Conservation (phyloP, 37 sponge, comb jelly and placozoan genomes). For the Aphrocallistes beatrix region DNA sequence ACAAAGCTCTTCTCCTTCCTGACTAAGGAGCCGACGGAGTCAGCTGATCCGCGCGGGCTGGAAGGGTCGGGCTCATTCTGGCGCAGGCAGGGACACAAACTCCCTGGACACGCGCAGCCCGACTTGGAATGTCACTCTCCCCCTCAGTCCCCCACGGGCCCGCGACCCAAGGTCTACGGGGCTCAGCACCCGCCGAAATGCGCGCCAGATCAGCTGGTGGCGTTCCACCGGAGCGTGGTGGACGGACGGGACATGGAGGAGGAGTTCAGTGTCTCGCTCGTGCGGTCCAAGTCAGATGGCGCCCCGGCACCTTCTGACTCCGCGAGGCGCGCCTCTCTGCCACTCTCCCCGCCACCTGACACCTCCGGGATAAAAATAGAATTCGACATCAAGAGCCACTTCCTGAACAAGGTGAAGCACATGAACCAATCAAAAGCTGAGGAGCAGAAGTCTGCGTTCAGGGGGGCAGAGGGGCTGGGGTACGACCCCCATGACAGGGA, state of each 20-base stretch:
- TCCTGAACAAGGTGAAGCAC: constrained; percentile 9
- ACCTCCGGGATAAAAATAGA: neutral
- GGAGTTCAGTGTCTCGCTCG: neutral
- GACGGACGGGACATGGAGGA: neutral
- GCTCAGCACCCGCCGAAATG: constrained; percentile 5
- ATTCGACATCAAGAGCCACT: neutral
- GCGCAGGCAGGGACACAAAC: neutral
- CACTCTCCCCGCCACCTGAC: neutral
- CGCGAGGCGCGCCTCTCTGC: neutral
- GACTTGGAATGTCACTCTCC: neutral
- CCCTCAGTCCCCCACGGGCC: neutral
- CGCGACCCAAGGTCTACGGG: neutral
- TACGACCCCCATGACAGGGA: constrained; percentile 57
- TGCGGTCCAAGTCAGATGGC: neutral
- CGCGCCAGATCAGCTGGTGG: neutral
- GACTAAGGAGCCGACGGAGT: neutral
- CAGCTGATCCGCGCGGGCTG: constrained; percentile 15
- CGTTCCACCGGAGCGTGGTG: neutral
- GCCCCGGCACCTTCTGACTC: neutral
- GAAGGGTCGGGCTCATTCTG: neutral
- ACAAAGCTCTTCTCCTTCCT: constrained; percentile 6
- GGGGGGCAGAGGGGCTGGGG: neutral
- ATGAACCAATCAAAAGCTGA: neutral
- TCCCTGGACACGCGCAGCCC: constrained; percentile 4
- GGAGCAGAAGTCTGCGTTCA: neutral